Evolutionary conservation across 2,888 invertebrate species (phyloP).

Genomic region (Ichneumoninae sp.): DNA sequence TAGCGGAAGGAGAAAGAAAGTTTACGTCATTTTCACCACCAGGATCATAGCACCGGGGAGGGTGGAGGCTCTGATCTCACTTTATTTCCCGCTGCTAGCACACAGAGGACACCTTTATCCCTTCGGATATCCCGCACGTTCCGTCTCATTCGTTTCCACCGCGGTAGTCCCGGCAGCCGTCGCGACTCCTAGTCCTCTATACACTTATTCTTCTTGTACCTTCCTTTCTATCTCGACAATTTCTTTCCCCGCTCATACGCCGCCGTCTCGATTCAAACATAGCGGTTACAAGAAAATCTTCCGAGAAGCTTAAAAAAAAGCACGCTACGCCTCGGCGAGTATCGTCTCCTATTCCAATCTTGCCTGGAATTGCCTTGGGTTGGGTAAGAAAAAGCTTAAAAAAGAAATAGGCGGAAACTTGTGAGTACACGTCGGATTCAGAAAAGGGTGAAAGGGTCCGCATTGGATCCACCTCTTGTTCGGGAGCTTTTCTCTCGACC

Average conservation of each 20-base stretch:
- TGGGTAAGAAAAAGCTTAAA: background rate
- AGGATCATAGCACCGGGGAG: slow-evolving; percentile 28
- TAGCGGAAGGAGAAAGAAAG: slow-evolving; percentile 36
- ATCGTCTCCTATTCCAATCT: slow-evolving; percentile 14
- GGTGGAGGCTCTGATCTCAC: slow-evolving; percentile 42
- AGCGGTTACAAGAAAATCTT: slow-evolving; percentile 43
- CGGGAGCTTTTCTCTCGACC: slow-evolving; percentile 12
- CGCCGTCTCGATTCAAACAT: slow-evolving; percentile 38
- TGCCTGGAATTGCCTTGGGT: slow-evolving; percentile 20
- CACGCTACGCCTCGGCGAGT: slow-evolving; percentile 20
- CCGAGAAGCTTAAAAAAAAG: slow-evolving; percentile 8
- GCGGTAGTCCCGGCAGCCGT: slow-evolving; percentile 7
- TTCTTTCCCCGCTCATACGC: slow-evolving; percentile 53
- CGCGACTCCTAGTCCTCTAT: slow-evolving; percentile 15
- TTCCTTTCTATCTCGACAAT: slow-evolving; percentile 11
- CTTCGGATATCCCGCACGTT: slow-evolving; percentile 53
- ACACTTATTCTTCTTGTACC: slow-evolving; percentile 12
- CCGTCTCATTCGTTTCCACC: slow-evolving; percentile 51
- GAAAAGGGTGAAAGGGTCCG: slow-evolving; percentile 6
- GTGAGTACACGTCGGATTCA: background rate
- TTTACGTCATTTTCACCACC: slow-evolving; percentile 54
- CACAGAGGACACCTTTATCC: slow-evolving; percentile 49
- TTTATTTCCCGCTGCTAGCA: slow-evolving; percentile 47
- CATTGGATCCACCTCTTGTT: slow-evolving; percentile 25
- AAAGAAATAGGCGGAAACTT: background rate